Evolutionary conservation across 2,888 invertebrate genomes (phyloP).

Genomic region (Leptinotarsa tumamoca): DNA sequence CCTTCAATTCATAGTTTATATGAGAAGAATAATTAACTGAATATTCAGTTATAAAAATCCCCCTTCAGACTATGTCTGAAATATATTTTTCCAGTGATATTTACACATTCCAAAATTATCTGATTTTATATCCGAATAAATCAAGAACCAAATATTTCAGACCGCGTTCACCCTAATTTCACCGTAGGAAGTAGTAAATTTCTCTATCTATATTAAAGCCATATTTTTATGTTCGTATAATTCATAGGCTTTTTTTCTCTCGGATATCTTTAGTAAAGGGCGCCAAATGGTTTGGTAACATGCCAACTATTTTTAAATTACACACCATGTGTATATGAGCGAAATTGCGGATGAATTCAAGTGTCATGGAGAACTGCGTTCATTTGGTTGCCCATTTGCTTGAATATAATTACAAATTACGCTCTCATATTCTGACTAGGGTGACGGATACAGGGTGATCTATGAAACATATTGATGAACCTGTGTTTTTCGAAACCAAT

Average conservation of each 20-base stretch:
- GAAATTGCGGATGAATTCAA: constrained; percentile 9
- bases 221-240: constrained; percentile 27
- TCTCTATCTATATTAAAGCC: constrained; percentile 28
- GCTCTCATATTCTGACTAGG: no score
- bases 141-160: constrained; percentile 19
- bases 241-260: constrained; percentile 21
- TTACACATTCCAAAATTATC: constrained; percentile 3
- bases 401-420: no score
- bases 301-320: constrained; percentile 24
- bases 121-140: not conserved
- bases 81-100: no score
- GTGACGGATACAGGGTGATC: no score
- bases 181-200: constrained; percentile 26
- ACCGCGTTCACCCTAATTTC: constrained; percentile 21
- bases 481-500: no score
- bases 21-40: no score
- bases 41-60: no score
- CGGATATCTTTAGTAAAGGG: constrained; percentile 13
- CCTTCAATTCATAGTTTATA: no score
- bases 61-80: no score
- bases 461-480: no score
- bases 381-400: not conserved
- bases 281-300: constrained; percentile 28
- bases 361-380: not conserved
- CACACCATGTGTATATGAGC: constrained; percentile 15